Base-by-base conservation (phyloP, 1,140 invertebrate genomes). In the Orius insidiosus region DNA sequence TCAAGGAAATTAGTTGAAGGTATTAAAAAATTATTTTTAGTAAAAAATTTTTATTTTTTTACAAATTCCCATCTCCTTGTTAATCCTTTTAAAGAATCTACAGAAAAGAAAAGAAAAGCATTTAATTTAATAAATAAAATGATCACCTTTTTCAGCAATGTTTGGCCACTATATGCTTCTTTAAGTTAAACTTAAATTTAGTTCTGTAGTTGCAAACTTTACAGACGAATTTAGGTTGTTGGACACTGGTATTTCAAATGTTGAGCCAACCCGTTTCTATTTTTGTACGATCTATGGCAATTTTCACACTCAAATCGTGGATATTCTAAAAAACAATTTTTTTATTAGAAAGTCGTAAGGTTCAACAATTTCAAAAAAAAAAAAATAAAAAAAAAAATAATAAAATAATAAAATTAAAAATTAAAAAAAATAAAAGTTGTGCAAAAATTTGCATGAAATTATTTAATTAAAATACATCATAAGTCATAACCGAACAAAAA, bases 171-270 rank as follows among this genome's bases (percentile, higher is more conserved):
- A 45, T 30, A 16, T 45, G 44, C 31, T 32, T 34, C 34, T 35
- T 45, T n/a, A 45, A 31, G 18, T 45, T 45, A 15, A 9, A 15
- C 15, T 19, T 34, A 4, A 35, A 32, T n/a, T 47, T 52, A 9
- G 16, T 42, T 10, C 50, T 39, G 19, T 51, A 42, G 5, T 36
- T 18, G 55, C 76, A 79, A 49, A 73, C 67, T 1, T 70, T 68
- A 52, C 76, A 80, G 16, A 48, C 36, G 41, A 56, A 55, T 7
- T 50, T 49, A 1, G 51, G 51, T 15, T 46, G 42, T 14, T 48
- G 33, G 8, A 51, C 52, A 37, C 34, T 55, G 53, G 35, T 53
- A 52, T 30, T 41, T 39, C 37, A 55, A 33, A 40, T 55, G 54
- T 11, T 51, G 36, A 19, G 11, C 46, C 1, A 56, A 36, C 18